A percentile compares a stretch with the other conserved stretches of the same genome.
phyloP scores from a whole-genome alignment of 2,888 invertebrate species.

The Chaetoderma sp. region DNA sequence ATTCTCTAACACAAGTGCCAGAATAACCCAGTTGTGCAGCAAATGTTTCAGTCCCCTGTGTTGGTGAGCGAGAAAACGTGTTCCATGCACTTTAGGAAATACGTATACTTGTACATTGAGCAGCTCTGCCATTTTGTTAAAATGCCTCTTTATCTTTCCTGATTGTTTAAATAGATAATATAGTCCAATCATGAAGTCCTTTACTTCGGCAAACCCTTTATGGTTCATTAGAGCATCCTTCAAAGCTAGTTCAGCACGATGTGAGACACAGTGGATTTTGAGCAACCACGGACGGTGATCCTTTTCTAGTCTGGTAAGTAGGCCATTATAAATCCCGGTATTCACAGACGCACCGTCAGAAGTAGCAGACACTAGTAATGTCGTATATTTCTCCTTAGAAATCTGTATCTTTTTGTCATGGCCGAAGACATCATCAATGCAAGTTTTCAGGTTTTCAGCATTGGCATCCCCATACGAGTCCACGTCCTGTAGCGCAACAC shows the following conservation, averaged over 20 bases:
- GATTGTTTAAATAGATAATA: not conserved
- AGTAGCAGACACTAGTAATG: not conserved
- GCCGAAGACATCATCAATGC: not conserved
- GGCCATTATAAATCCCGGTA: not conserved
- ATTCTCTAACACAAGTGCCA: not conserved
- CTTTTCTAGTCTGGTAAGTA: not conserved
- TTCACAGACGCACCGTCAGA: conserved; percentile 1
- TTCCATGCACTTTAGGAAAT: not conserved
- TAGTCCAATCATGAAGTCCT: not conserved
- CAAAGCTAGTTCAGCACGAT: not conserved
- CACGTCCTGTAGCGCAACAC: not conserved
- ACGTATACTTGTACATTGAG: not conserved
- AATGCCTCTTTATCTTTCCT: not conserved
- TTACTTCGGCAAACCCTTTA: not conserved
- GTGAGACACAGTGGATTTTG: not conserved
- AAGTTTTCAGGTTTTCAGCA: not conserved
- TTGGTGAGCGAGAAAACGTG: not conserved
- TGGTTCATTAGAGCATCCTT: not conserved
- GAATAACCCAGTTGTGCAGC: not conserved
- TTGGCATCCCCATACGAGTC: not conserved
- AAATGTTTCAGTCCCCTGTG: not conserved
- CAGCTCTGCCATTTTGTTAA: not conserved
- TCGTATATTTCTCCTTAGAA: not conserved
- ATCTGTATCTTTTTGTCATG: not conserved
- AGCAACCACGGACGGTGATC: conserved; percentile 6